These are phyloP conservation scores for Aptenodytes forsteri DNA, from an alignment of 2,113 vertebrate species.

Conservation along the genomic window DNA sequence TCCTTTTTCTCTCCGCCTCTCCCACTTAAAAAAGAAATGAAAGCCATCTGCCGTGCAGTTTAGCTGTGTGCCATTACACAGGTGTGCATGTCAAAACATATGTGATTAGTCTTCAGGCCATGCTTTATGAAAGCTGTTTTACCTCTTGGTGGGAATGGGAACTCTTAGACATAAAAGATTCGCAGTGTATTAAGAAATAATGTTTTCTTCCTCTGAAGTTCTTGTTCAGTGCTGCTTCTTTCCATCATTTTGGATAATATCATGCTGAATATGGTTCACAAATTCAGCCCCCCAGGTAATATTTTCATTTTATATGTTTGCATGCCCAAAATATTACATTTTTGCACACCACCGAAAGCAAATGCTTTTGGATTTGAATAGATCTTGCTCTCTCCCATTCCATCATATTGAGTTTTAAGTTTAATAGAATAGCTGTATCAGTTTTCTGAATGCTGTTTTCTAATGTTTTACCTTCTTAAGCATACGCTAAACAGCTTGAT, in stretches of 20 bases:
- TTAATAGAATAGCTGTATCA: background rate
- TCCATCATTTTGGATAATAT: background rate
- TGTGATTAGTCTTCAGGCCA: background rate
- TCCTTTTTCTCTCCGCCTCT: background rate
- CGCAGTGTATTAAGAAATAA: background rate
- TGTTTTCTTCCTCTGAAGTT: background rate
- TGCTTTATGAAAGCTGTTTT: background rate
- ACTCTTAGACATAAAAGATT: background rate
- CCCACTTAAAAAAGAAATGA: background rate
- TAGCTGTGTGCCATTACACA: background rate
- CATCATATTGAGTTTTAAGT: background rate
- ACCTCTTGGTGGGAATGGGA: background rate
- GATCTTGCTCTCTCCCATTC: background rate
- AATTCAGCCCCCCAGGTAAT: background rate
- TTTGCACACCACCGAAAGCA: background rate
- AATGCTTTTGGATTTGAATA: background rate
- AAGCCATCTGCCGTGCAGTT: background rate
- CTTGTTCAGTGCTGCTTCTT: background rate
- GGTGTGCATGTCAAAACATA: background rate
- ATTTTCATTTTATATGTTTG: slow-evolving; percentile 13
- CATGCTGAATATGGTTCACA: background rate
- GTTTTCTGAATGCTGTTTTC: background rate
- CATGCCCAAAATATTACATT: background rate
- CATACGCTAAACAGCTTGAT: background rate
- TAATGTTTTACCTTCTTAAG: slow-evolving; percentile 13